These are phyloP conservation scores for Phalangium opilio DNA, from an alignment of 2,888 invertebrate species.

Conservation along the genomic window DNA sequence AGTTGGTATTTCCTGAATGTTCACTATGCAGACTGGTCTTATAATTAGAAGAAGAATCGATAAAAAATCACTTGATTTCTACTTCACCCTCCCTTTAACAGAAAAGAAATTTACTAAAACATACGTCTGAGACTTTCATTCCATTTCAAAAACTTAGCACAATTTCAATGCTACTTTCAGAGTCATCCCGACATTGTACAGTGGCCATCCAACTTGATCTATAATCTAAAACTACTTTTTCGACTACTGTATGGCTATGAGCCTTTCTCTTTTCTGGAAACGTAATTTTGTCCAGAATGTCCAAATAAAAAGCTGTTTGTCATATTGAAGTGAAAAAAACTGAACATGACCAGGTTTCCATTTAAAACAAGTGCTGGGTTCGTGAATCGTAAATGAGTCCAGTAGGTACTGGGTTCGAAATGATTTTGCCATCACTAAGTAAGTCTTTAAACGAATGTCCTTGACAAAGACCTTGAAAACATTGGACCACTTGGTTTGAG, in stretches of 20 bases:
- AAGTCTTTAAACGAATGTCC: slow-evolving; percentile 33
- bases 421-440: neutral
- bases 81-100: no score
- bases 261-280: slow-evolving; percentile 43
- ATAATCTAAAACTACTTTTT: slow-evolving; percentile 46
- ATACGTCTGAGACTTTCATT: slow-evolving; percentile 44
- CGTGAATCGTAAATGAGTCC: slow-evolving; percentile 29
- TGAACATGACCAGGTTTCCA: slow-evolving; percentile 34
- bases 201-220: slow-evolving; percentile 59
- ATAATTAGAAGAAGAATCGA: no score
- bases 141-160: slow-evolving; percentile 61
- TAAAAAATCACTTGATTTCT: no score
- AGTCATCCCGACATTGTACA: slow-evolving; percentile 38
- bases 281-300: slow-evolving; percentile 54
- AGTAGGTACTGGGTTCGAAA: slow-evolving; percentile 20
- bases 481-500: slow-evolving; percentile 36
- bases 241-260: slow-evolving; percentile 46
- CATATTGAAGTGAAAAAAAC: slow-evolving; percentile 36
- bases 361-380: slow-evolving; percentile 32
- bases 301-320: slow-evolving; percentile 47
- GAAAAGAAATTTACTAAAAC: slow-evolving; percentile 5
- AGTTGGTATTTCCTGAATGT: no score
- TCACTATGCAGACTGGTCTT: no score
- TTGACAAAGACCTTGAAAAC: slow-evolving; percentile 50
- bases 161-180: slow-evolving; percentile 42